Evolutionary conservation across 2,797 vertebrate genomes (phyloP), one percentile per base, ranked within the genome.

Genomic region (Clangula hyemalis): DNA sequence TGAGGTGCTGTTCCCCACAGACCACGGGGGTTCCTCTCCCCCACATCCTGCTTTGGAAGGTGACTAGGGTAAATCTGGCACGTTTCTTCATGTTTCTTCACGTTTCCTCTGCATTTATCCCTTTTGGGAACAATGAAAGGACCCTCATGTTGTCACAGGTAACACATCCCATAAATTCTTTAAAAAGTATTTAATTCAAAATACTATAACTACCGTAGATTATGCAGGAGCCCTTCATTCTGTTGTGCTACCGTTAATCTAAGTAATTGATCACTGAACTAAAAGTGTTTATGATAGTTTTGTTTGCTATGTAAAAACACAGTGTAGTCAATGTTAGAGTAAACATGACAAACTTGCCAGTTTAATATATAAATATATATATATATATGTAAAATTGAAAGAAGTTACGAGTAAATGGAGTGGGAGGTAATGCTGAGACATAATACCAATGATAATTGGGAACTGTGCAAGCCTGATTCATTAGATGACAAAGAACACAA

Each of bases 401-500:
- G 45, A 4, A 1, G 61, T 83, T 83, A 58, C 20, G 41, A 89
- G 49, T 1, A 17, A 85, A 66, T 74, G 38, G 34, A 83, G 86
- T 85, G 62, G 76, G 85, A 91, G 62, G 71, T 76, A 84, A 69
- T 72, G 71, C 45, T 80, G 57, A 69, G 92, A 34, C 43, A 8
- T 30, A 47, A 70, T 39, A 66, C 43, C 61, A 28, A 0, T 72
- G 85, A 53, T 95, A 84, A 84, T 8, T 91, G 24, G 58, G 51
- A 75, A 53, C 79, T 89, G 38, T 75, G 62, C 38, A 65, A 89
- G 39, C 53, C 60, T 93, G 66, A 84, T 86, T 93, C 74, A 56
- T 85, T 88, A 74, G 43, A 41, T 91, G 56, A 57, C 81, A 83
- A 74, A 79, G 61, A 94, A 81, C 74, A 32, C 61, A 87, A 68